Percentiles rank a stretch among this genome's conserved stretches.
phyloP scores from a whole-genome alignment of 2,888 invertebrate genomes.

The Pandemis corylana region DNA sequence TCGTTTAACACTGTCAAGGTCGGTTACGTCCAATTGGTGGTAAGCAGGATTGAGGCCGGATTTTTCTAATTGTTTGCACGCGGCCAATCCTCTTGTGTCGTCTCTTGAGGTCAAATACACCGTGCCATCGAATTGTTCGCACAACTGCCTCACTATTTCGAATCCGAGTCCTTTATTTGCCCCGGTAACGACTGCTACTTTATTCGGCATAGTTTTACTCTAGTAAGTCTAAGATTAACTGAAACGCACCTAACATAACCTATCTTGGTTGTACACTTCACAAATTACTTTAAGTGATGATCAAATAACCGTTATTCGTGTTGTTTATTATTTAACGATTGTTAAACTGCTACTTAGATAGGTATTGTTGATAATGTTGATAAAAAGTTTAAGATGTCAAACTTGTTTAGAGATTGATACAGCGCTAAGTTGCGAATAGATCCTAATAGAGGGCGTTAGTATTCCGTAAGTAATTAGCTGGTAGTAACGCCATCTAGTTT shows the following conservation, averaged over 20 bases:
- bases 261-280: neutral
- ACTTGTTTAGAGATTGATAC: conserved; percentile 5
- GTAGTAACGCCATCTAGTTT: conserved; percentile 22
- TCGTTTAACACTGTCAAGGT: conserved; percentile 81
- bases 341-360: neutral
- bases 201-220: conserved; percentile 53
- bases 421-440: neutral
- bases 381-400: conserved; percentile 6
- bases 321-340: conserved; percentile 2
- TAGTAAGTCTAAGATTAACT: neutral
- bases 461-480: neutral
- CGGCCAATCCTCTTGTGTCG: conserved; percentile 80
- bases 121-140: conserved; percentile 86
- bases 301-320: neutral
- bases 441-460: conserved; percentile 15
- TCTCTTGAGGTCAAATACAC: conserved; percentile 90
- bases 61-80: conserved; percentile 83
- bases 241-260: conserved; percentile 23
- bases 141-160: conserved; percentile 87
- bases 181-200: conserved; percentile 86
- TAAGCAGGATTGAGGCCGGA: conserved; percentile 80
- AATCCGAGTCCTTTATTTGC: conserved; percentile 90
- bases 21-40: conserved; percentile 88
- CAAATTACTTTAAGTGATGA: neutral
- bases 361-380: conserved; percentile 5